Percentiles rank a stretch among this genome's conserved stretches.
Conservation (phyloP, 2,113 vertebrate species). For the Apus apus region DNA sequence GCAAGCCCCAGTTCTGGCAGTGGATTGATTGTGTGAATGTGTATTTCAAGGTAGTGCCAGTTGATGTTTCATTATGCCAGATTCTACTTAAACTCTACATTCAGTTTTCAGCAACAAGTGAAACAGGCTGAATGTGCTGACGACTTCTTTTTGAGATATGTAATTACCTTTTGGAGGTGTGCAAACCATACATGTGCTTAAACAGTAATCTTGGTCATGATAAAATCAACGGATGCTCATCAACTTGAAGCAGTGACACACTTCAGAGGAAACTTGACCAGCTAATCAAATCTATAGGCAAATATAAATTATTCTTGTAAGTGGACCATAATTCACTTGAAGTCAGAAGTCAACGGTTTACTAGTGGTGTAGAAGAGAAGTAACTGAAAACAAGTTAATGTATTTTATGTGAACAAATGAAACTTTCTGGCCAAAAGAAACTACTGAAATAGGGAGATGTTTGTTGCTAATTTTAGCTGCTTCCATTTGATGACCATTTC, state of each 20-base stretch:
- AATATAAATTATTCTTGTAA: not conserved
- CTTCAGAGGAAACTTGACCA: not conserved
- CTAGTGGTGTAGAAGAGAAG: not conserved
- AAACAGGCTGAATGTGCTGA: not conserved
- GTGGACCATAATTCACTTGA: not conserved
- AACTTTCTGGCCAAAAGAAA: not conserved
- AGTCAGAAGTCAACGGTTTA: not conserved
- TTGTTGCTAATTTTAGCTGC: not conserved
- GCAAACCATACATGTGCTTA: not conserved
- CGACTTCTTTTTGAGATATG: not conserved
- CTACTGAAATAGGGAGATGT: not conserved
- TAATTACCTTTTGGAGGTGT: not conserved
- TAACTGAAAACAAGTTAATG: not conserved
- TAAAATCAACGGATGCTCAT: not conserved
- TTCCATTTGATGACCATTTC: not conserved
- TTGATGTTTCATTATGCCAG: constrained; percentile 22
- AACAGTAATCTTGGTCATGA: not conserved
- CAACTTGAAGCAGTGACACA: not conserved
- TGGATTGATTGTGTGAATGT: not conserved
- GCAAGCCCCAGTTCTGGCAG: constrained; percentile 43
- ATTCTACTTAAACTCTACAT: constrained; percentile 11
- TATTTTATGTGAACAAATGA: not conserved
- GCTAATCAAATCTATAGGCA: not conserved
- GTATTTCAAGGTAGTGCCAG: constrained; percentile 50
- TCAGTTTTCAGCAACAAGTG: constrained; percentile 6